Evolutionary conservation across 2,888 invertebrate genomes (phyloP).

Genomic region (Camptogramma bilineatum): DNA sequence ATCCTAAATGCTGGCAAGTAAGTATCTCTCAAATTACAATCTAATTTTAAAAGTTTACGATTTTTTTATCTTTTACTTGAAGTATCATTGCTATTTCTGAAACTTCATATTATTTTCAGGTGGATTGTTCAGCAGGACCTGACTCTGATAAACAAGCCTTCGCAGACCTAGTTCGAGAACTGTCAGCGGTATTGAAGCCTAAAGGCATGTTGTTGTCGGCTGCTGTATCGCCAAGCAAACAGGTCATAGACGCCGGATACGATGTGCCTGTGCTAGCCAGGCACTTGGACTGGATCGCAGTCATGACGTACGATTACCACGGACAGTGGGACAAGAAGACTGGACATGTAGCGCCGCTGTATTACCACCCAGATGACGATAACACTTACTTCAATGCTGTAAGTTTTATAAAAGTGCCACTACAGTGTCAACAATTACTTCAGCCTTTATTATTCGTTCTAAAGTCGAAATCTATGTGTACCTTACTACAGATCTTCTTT

Average conservation of each 20-base stretch:
- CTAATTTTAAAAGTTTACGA: neutral
- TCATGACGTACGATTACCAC: constrained; percentile 97
- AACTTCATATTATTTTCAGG: constrained; percentile 77
- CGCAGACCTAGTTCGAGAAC: constrained; percentile 89
- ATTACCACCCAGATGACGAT: constrained; percentile 92
- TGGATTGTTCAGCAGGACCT: constrained; percentile 94
- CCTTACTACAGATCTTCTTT: constrained; percentile 39
- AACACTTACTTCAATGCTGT: constrained; percentile 93
- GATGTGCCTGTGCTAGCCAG: constrained; percentile 91
- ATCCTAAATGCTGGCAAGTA: constrained; percentile 95
- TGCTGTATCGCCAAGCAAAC: constrained; percentile 95
- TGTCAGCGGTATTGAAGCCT: constrained; percentile 88
- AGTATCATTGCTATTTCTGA: neutral
- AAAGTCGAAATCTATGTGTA: neutral
- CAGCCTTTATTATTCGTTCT: no score
- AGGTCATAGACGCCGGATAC: constrained; percentile 94
- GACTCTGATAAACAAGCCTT: constrained; percentile 93
- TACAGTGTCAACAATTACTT: neutral
- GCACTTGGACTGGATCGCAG: constrained; percentile 95
- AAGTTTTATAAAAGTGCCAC: constrained; percentile 55
- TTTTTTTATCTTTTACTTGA: neutral
- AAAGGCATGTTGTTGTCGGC: constrained; percentile 90
- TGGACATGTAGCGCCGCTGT: constrained; percentile 95
- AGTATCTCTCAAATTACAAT: constrained; percentile 8
- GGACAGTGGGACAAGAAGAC: constrained; percentile 97